These are phyloP conservation scores for Hyperoodon ampullatus DNA, from an alignment of 2,113 vertebrate species.

Conservation along the genomic window DNA sequence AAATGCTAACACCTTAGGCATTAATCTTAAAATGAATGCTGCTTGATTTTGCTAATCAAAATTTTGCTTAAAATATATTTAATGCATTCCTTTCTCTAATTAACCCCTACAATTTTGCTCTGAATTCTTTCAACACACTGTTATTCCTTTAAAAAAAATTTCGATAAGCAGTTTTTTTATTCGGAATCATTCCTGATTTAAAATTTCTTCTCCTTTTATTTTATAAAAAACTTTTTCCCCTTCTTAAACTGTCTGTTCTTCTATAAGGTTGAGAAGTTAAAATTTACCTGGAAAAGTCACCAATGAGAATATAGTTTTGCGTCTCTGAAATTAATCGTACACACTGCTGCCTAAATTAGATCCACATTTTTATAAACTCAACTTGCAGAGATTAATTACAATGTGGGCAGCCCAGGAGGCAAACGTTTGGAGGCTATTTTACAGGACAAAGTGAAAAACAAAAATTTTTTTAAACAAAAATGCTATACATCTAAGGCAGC, in stretches of 20 bases:
- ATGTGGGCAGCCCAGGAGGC: neutral
- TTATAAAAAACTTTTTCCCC: neutral
- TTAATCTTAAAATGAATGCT: constrained; percentile 83
- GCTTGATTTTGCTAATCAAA: constrained; percentile 83
- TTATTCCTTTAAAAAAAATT: constrained; percentile 62
- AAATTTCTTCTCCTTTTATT: constrained; percentile 60
- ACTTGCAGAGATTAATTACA: neutral
- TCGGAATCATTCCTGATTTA: constrained; percentile 67
- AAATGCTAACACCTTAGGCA: constrained; percentile 82
- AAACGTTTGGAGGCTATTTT: constrained; percentile 40
- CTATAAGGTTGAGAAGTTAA: constrained; percentile 34
- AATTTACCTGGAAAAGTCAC: constrained; percentile 75
- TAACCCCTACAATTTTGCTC: constrained; percentile 81
- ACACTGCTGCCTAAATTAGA: neutral
- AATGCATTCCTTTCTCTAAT: constrained; percentile 79
- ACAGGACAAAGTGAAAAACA: neutral
- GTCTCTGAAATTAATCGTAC: constrained; percentile 33
- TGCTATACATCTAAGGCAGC: neutral
- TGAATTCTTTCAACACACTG: constrained; percentile 70
- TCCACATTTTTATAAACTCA: constrained; percentile 40
- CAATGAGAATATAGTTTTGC: constrained; percentile 66
- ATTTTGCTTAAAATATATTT: constrained; percentile 81
- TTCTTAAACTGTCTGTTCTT: constrained; percentile 26
- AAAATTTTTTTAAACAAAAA: neutral
- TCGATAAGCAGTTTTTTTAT: constrained; percentile 75